A percentile compares a stretch with the other conserved stretches of the same genome.
Conservation (phyloP, 2,888 invertebrate species). For the Apomyelois bistriatella region DNA sequence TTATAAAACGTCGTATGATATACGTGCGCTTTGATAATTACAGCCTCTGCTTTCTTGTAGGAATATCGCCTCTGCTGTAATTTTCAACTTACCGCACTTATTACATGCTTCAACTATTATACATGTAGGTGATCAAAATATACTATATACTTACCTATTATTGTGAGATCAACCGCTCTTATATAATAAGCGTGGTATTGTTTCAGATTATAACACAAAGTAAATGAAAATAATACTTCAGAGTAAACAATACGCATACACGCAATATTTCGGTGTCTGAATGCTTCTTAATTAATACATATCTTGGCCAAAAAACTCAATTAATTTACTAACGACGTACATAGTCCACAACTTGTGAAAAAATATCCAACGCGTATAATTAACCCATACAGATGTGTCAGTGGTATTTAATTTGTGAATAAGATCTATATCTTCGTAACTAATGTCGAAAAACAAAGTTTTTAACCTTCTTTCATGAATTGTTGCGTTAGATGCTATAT, state of each 20-base stretch:
- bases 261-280: conserved; percentile 20
- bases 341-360: conserved; percentile 18
- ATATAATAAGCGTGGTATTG: conserved; percentile 17
- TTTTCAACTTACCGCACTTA: too few relatives aligned
- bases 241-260: conserved; percentile 18
- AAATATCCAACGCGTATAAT: conserved; percentile 29
- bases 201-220: conserved; percentile 19
- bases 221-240: conserved; percentile 12
- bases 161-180: conserved; percentile 9
- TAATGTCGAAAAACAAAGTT: conserved; percentile 36
- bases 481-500: conserved; percentile 15
- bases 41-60: too few relatives aligned
- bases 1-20: too few relatives aligned
- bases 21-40: too few relatives aligned
- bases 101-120: too few relatives aligned
- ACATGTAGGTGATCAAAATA: too few relatives aligned
- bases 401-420: conserved; percentile 42
- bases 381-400: conserved; percentile 35
- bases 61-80: too few relatives aligned
- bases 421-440: conserved; percentile 48
- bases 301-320: conserved; percentile 26
- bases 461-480: conserved; percentile 42
- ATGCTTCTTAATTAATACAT: conserved; percentile 24
- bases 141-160: too few relatives aligned
- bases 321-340: conserved; percentile 30